Percentiles rank a stretch among this genome's conserved stretches.
Conservation (phyloP, 2,888 invertebrate species). For the Hypena proboscidalis region DNA sequence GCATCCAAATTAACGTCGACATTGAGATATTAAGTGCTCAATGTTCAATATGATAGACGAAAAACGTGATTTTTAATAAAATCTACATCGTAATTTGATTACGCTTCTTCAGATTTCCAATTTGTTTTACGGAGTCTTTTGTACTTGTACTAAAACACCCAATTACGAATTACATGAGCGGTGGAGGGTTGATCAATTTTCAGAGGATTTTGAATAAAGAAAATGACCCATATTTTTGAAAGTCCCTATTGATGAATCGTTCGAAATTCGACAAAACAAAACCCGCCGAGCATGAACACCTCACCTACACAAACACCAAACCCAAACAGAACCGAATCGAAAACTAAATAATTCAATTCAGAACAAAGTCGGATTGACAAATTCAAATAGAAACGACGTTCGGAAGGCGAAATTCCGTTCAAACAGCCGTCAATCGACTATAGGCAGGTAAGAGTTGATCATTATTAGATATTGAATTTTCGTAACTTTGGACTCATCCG, state of each 20-base stretch:
- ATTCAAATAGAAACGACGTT: constrained; percentile 63
- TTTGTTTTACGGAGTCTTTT: constrained; percentile 8
- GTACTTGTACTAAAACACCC: neutral
- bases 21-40: constrained; percentile 81
- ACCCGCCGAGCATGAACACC: constrained; percentile 61
- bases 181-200: constrained; percentile 12
- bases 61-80: constrained; percentile 49
- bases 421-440: constrained; percentile 55
- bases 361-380: constrained; percentile 79
- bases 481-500: constrained; percentile 85
- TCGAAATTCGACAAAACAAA: constrained; percentile 48
- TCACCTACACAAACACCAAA: constrained; percentile 59
- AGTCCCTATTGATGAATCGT: constrained; percentile 26
- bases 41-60: constrained; percentile 57
- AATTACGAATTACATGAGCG: constrained; percentile 5
- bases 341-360: constrained; percentile 83
- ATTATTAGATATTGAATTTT: constrained; percentile 86
- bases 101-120: constrained; percentile 38
- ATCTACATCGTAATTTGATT: constrained; percentile 55
- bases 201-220: constrained; percentile 15
- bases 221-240: constrained; percentile 28
- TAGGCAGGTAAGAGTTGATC: constrained; percentile 81
- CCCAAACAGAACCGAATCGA: constrained; percentile 74
- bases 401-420: constrained; percentile 45
- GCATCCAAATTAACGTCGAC: constrained; percentile 82